Evolutionary conservation across 1,140 invertebrate genomes (phyloP), one percentile per base, ranked within the genome.

Genomic region (Hirudo medicinalis): DNA sequence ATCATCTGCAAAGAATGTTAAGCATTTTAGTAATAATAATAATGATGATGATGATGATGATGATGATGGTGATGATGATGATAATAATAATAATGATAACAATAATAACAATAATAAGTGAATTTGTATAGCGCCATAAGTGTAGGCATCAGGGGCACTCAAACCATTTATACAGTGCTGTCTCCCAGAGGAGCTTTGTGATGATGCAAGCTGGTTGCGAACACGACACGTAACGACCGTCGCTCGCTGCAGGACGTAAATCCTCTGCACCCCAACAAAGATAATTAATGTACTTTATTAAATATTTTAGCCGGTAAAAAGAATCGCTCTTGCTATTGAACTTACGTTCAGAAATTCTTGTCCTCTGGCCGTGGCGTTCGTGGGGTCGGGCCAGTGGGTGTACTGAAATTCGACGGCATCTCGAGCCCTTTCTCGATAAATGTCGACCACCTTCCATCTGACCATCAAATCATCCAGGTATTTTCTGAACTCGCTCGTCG

Each of bases 331-430:
- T 67, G 6, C 11, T 22, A 17, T 32, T 40, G 8, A 69, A 85
- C 85, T 87, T 83, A 91, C 89, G 78, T 92, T 87, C 72, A 94
- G 88, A 76, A 91, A 93, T 77, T 92, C 88, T 76, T 94, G 89
- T 66, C 91, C 82, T 72, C 93, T 87, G 32, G 89, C 86, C 1
- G 88, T 89, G 19, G 82, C 84, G 79, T 94, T 94, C 67, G 86
- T 85, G 3, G 90, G 91, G 83, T 93, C 90, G 0, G 91, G 91
- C 87, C 91, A 91, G 79, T 91, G 92, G 0, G 91, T 94, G 80
- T 96, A 96, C 89, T 94, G 93, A 78, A 93, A 95, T 74, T 90
- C 88, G 71, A 96, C 89, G n/a, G 92, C 91, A 77, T 92, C 88
- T 77, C 88, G 92, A 9, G 92, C 88, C 0, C 91, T 91, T 76